These are phyloP conservation scores for Brotogeris chrysoptera DNA, from an alignment of 2,797 vertebrate species.

Conservation along the genomic window DNA sequence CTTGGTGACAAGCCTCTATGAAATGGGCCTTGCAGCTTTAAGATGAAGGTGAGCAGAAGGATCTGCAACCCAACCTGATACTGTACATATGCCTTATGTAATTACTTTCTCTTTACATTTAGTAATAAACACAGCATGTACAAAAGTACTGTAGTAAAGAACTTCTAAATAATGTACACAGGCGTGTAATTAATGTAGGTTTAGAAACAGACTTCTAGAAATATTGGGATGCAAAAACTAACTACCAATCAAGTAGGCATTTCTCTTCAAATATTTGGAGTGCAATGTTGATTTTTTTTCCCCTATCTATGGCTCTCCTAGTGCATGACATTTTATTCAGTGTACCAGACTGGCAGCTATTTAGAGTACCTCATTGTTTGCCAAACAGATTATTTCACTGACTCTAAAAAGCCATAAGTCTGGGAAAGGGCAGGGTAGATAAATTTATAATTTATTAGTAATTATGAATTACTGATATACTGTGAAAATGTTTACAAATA, in stretches of 20 bases:
- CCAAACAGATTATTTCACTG: conserved; percentile 33
- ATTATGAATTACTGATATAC: conserved; percentile 55
- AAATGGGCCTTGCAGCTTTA: conserved; percentile 36
- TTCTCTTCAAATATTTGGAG: conserved; percentile 61
- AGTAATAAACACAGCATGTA: conserved; percentile 88
- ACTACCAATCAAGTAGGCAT: conserved; percentile 41
- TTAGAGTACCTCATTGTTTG: conserved; percentile 69
- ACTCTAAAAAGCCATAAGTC: conserved; percentile 81
- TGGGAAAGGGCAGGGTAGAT: conserved; percentile 47
- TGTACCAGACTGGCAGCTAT: conserved; percentile 67
- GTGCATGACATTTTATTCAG: conserved; percentile 66
- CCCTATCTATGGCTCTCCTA: not conserved
- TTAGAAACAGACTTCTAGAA: conserved; percentile 80
- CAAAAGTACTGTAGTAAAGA: conserved; percentile 83
- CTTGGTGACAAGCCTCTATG: not conserved
- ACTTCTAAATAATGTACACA: conserved; percentile 88
- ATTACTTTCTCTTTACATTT: conserved; percentile 83
- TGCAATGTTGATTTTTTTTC: conserved; percentile 7
- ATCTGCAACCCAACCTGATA: conserved; percentile 47
- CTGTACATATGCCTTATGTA: conserved; percentile 92
- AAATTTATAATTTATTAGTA: not conserved
- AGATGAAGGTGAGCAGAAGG: conserved; percentile 54
- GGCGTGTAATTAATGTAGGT: conserved; percentile 76
- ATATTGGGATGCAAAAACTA: conserved; percentile 81
- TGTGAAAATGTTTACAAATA: conserved; percentile 76